Percentiles rank a stretch among this genome's conserved stretches.
phyloP scores from a whole-genome alignment of 1,140 invertebrate species.

The Diorhabda elongata region DNA sequence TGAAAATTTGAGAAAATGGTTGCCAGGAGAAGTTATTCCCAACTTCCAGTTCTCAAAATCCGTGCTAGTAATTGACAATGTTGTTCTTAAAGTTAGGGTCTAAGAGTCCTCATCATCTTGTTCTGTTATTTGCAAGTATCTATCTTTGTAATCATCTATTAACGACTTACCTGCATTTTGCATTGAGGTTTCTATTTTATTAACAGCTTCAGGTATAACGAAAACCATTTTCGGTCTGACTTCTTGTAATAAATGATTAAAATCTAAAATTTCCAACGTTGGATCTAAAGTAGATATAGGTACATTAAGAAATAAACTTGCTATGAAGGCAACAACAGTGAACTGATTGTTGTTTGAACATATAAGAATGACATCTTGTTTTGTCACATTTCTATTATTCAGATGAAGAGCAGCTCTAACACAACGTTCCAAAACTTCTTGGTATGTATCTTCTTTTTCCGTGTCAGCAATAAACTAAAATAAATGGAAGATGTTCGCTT shows the following conservation, averaged over 20 bases:
- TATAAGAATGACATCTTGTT: slow-evolving; percentile 29
- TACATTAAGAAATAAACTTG: slow-evolving; percentile 28
- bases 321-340: slow-evolving; percentile 28
- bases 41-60: no score
- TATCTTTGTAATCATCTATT: no score
- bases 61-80: no score
- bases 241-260: slow-evolving; percentile 25
- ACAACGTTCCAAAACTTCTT: slow-evolving; percentile 20
- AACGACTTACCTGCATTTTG: slow-evolving; percentile 11
- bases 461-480: slow-evolving; percentile 29
- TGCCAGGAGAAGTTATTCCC: no score
- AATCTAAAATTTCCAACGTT: slow-evolving; percentile 24
- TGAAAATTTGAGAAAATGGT: no score
- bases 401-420: slow-evolving; percentile 32
- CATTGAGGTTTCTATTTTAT: slow-evolving; percentile 22
- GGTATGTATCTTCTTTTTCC: slow-evolving; percentile 29
- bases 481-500: no score
- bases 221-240: slow-evolving; percentile 36
- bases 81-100: no score
- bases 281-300: slow-evolving; percentile 33
- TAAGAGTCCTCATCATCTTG: no score
- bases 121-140: no score
- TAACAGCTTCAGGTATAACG: slow-evolving; percentile 26
- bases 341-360: slow-evolving; percentile 31
- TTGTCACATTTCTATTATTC: slow-evolving; percentile 18